Conservation (phyloP, 2,113 vertebrate genomes). For the Alouatta palliata region DNA sequence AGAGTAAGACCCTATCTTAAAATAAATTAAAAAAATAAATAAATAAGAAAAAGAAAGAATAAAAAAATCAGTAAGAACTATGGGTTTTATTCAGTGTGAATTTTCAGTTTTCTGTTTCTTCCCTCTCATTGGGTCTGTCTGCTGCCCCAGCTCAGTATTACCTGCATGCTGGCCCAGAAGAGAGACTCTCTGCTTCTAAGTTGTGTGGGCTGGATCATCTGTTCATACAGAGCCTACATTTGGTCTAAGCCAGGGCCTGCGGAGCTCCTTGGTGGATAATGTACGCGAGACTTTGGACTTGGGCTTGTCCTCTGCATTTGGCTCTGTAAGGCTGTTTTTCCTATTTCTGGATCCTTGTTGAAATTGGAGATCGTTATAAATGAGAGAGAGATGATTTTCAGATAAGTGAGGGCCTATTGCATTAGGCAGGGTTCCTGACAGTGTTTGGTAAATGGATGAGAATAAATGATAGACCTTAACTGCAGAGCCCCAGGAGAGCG, state of each 20-base stretch:
- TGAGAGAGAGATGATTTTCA: slow-evolving; percentile 52
- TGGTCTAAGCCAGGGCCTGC: neutral
- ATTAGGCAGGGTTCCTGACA: slow-evolving; percentile 45
- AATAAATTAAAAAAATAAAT: no score
- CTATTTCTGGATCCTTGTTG: slow-evolving; percentile 36
- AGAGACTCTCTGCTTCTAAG: neutral
- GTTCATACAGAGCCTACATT: neutral
- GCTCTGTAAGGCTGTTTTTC: neutral
- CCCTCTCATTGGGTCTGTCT: neutral
- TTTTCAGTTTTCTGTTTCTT: neutral
- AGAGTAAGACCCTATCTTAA: no score
- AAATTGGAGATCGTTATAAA: slow-evolving; percentile 42
- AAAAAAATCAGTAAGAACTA: neutral
- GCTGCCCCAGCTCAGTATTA: neutral
- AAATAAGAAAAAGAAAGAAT: no score
- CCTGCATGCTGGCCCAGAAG: neutral
- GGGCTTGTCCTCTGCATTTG: neutral
- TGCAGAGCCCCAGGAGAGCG: neutral
- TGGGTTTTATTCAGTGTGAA: neutral
- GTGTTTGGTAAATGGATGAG: slow-evolving; percentile 60
- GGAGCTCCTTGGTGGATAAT: neutral
- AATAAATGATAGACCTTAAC: slow-evolving; percentile 46
- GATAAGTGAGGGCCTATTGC: neutral
- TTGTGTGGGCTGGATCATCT: neutral
- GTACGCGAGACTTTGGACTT: neutral